Percentiles rank a stretch among this genome's conserved stretches.
phyloP scores from a whole-genome alignment of 2,888 invertebrate species.

The Isoperla grammatica region DNA sequence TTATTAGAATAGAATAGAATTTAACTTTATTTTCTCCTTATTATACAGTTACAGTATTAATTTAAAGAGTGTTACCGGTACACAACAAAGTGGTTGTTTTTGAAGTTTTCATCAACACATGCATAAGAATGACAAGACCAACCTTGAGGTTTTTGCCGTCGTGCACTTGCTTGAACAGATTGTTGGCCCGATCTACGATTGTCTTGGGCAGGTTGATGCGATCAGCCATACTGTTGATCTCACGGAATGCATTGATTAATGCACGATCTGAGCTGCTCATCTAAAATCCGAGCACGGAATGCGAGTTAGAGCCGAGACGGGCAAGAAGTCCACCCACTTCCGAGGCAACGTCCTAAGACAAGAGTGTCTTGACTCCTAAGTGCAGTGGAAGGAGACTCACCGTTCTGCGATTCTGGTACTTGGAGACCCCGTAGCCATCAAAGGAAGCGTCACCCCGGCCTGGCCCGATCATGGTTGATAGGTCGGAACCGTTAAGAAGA shows the following conservation, averaged over 20 bases:
- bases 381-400: constrained; percentile 64
- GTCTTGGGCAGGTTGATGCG: constrained; percentile 94
- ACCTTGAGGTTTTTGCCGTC: constrained; percentile 87
- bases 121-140: too few relatives aligned
- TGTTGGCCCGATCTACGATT: constrained; percentile 94
- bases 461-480: constrained; percentile 91
- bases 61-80: too few relatives aligned
- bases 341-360: too few relatives aligned
- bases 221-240: constrained; percentile 98
- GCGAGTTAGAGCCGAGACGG: too few relatives aligned
- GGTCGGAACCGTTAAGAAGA: constrained; percentile 87
- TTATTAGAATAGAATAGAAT: too few relatives aligned
- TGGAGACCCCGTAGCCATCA: constrained; percentile 70
- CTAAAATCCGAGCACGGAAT: too few relatives aligned
- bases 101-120: too few relatives aligned
- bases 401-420: constrained; percentile 59
- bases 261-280: constrained; percentile 95
- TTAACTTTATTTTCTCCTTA: too few relatives aligned
- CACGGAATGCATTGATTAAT: constrained; percentile 90
- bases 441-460: constrained; percentile 74
- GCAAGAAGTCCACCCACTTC: too few relatives aligned
- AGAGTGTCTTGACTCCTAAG: too few relatives aligned
- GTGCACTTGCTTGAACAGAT: constrained; percentile 96
- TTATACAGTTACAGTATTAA: too few relatives aligned
- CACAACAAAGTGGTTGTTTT: too few relatives aligned